Evolutionary conservation across 2,797 vertebrate species (phyloP).

Genomic region (Paramormyrops hopkinsi): DNA sequence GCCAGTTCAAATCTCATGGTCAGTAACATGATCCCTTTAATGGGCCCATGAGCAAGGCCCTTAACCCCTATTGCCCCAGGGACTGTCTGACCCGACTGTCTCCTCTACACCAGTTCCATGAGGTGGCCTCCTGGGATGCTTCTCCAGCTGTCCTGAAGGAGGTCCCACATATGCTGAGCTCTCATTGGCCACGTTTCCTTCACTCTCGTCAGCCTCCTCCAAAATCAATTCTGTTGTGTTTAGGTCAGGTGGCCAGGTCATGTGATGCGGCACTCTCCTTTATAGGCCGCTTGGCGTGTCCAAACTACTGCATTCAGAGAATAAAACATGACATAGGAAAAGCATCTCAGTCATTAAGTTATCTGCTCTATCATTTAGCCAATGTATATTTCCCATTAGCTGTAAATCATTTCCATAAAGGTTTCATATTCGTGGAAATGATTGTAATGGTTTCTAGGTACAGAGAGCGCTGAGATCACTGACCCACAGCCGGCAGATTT

Average conservation of each 20-base stretch:
- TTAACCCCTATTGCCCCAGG: neutral
- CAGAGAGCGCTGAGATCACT: neutral
- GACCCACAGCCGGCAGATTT: neutral
- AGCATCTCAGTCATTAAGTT: neutral
- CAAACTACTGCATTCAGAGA: neutral
- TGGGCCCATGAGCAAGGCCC: neutral
- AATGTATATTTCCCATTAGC: neutral
- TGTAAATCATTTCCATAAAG: neutral
- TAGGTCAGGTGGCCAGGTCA: neutral
- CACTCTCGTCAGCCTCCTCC: neutral
- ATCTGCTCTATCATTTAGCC: neutral
- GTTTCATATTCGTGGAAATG: neutral
- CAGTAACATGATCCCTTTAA: neutral
- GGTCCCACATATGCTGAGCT: neutral
- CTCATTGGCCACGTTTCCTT: neutral
- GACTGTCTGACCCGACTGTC: neutral
- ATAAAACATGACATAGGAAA: neutral
- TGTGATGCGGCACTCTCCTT: neutral
- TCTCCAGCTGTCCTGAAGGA: neutral
- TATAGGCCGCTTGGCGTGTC: neutral
- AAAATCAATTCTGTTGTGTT: neutral
- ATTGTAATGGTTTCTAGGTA: constrained; percentile 1
- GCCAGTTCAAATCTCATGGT: neutral
- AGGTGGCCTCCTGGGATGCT: neutral
- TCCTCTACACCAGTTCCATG: neutral